These are phyloP conservation scores for Pangasius mekongensis DNA, from an alignment of 2,797 vertebrate species.

Conservation along the genomic window DNA sequence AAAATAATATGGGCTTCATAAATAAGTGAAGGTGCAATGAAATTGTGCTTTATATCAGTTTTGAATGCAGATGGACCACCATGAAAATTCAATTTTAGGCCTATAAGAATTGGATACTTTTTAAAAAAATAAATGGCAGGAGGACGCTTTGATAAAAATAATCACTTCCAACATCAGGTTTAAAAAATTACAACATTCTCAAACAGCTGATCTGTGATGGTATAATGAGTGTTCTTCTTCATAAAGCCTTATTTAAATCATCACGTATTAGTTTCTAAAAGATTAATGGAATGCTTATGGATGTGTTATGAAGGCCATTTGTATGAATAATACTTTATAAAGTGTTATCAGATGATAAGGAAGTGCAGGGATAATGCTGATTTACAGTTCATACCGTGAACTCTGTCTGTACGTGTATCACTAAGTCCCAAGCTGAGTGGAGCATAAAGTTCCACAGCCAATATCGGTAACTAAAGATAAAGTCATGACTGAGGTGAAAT, in stretches of 20 bases:
- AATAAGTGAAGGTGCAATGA: not conserved
- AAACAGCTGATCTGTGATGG: not conserved
- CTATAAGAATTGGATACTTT: not conserved
- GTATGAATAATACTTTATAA: not conserved
- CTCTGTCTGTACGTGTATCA: not conserved
- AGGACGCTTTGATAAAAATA: not conserved
- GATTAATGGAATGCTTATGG: not conserved
- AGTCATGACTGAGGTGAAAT: not conserved
- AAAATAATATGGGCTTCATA: not conserved
- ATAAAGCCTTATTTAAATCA: not conserved
- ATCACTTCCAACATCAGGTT: not conserved
- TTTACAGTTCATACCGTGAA: not conserved
- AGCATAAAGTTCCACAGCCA: not conserved
- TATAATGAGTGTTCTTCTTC: not conserved
- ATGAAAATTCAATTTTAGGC: not conserved
- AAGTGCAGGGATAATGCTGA: not conserved
- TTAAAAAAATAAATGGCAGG: not conserved
- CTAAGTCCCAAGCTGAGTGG: not conserved
- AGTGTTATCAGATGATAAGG: not conserved
- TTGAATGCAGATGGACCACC: not conserved
- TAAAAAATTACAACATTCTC: not conserved
- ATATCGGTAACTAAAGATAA: not conserved
- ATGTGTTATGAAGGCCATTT: not conserved
- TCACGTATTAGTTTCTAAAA: not conserved
- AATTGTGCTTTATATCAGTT: not conserved